Percentiles rank a stretch among this genome's conserved stretches.
Conservation (phyloP, 2,113 vertebrate species). For the Morone chrysops region DNA sequence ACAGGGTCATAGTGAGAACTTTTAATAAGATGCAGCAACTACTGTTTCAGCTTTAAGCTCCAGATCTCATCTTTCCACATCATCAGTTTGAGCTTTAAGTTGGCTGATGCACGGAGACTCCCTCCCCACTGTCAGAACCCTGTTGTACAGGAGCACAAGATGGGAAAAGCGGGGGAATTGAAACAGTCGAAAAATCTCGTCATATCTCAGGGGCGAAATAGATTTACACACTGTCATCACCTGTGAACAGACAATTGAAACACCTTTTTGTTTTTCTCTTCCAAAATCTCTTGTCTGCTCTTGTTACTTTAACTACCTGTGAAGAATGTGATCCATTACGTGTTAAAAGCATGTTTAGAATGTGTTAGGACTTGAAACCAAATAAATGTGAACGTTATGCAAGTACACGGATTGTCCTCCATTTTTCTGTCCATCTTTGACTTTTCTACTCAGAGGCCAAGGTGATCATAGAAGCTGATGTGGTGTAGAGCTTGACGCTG, state of each 20-base stretch:
- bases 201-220: constrained; percentile 75
- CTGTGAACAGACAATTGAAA: constrained; percentile 56
- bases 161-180: constrained; percentile 24
- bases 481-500: constrained; percentile 26
- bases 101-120: background rate
- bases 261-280: constrained; percentile 65
- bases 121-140: background rate
- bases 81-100: background rate
- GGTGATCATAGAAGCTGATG: constrained; percentile 1
- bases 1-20: background rate
- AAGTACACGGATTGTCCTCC: constrained; percentile 62
- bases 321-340: constrained; percentile 96
- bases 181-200: constrained; percentile 20
- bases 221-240: constrained; percentile 32
- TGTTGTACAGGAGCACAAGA: constrained; percentile 48
- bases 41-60: background rate
- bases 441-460: background rate
- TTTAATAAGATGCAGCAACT: background rate
- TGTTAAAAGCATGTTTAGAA: constrained; percentile 98
- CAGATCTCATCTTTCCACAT: background rate
- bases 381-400: constrained; percentile 99
- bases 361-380: constrained; percentile 96
- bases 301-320: constrained; percentile 97
- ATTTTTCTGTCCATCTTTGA: constrained; percentile 4
- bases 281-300: constrained; percentile 85